phyloP scores from a whole-genome alignment of 1,140 invertebrate species.

The Arion vulgaris region DNA sequence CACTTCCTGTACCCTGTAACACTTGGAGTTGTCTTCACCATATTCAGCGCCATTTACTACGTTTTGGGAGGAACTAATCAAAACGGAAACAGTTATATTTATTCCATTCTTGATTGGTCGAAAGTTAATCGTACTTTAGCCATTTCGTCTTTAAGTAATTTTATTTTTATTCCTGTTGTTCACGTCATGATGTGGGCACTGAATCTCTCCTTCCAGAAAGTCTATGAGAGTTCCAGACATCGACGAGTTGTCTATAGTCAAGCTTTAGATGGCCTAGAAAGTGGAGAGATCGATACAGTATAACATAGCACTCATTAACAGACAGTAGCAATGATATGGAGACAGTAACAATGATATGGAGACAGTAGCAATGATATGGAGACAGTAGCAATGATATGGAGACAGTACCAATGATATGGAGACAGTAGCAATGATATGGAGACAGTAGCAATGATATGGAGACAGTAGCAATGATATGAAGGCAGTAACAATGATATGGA shows the following conservation, averaged over 20 bases:
- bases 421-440: no score
- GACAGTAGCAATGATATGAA: no score
- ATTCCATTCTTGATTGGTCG: conserved; percentile 30
- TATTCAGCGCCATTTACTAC: conserved; percentile 82
- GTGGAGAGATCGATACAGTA: not conserved
- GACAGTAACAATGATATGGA: no score
- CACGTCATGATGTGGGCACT: conserved; percentile 20
- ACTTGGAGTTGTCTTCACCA: conserved; percentile 78
- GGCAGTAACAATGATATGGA: no score
- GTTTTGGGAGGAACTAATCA: conserved; percentile 76
- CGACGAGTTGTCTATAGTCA: conserved; percentile 7
- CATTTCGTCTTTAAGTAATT: conserved; percentile 35
- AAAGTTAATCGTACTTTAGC: conserved; percentile 13
- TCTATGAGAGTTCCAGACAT: not conserved
- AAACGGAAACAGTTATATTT: conserved; percentile 15
- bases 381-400: no score
- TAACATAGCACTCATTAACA: no score
- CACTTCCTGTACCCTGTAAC: conserved; percentile 81
- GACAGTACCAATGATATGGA: no score
- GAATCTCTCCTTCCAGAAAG: not conserved
- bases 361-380: no score
- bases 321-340: no score
- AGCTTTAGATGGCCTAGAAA: not conserved
- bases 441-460: no score
- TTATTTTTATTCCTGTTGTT: conserved; percentile 31